phyloP scores from a whole-genome alignment of 2,797 vertebrate genomes.

The Pantherophis vulpinus region DNA sequence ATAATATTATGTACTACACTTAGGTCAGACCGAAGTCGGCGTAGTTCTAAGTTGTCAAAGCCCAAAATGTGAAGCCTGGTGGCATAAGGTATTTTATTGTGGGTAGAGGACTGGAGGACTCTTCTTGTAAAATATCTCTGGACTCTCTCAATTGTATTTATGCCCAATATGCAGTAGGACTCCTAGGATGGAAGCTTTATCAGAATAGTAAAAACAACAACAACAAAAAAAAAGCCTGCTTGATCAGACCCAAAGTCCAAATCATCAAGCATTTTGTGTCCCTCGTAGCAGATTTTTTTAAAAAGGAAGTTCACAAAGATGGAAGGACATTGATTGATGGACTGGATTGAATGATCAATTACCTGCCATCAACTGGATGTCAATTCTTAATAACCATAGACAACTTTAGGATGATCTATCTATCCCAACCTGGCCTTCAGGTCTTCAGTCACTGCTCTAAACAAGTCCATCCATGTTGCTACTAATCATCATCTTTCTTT shows the following conservation, averaged over 20 bases:
- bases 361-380: background rate
- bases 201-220: background rate
- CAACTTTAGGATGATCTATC: background rate
- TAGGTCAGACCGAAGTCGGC: too few relatives aligned
- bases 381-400: background rate
- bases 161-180: background rate
- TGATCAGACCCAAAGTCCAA: background rate
- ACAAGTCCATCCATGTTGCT: background rate
- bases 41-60: too few relatives aligned
- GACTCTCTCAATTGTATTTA: too few relatives aligned
- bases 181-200: background rate
- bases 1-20: too few relatives aligned
- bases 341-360: background rate
- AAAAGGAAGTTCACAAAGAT: background rate
- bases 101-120: too few relatives aligned
- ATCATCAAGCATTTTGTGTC: background rate
- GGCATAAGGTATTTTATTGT: too few relatives aligned
- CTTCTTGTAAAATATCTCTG: too few relatives aligned
- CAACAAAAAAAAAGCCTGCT: background rate
- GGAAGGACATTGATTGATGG: background rate
- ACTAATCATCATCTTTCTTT: background rate
- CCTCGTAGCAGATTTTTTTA: background rate
- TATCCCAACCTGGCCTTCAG: background rate
- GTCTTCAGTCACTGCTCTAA: background rate
- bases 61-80: too few relatives aligned